phyloP scores from a whole-genome alignment of 2,113 vertebrate species.

The Lepisosteus oculatus region DNA sequence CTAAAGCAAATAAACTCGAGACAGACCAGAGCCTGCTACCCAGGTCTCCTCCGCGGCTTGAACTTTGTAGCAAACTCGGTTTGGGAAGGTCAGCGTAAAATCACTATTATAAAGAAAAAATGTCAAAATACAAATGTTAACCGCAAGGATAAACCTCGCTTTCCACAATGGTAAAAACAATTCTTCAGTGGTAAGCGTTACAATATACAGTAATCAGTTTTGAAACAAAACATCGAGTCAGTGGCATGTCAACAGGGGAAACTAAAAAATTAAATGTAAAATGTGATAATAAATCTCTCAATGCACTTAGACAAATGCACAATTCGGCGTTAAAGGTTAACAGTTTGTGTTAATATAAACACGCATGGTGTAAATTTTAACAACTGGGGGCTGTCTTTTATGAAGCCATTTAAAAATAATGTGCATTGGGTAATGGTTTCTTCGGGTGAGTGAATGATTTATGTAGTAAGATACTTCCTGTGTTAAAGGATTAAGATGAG shows the following conservation, averaged over 20 bases:
- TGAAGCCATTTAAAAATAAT: conserved; percentile 14
- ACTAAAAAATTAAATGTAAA: no score
- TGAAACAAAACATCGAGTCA: no score
- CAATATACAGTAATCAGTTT: background rate
- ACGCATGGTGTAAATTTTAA: conserved; percentile 28
- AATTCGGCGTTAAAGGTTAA: conserved; percentile 25
- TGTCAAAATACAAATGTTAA: background rate
- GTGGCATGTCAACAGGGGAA: no score
- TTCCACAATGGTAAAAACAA: background rate
- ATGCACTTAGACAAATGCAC: conserved; percentile 17
- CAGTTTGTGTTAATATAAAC: conserved; percentile 27
- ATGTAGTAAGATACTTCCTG: background rate
- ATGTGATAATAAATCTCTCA: background rate
- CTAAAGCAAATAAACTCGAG: conserved; percentile 14
- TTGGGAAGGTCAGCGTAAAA: conserved; percentile 4
- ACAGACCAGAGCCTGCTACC: background rate
- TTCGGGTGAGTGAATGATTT: no score
- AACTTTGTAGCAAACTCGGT: background rate
- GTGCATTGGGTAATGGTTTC: conserved; percentile 13
- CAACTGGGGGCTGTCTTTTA: conserved; percentile 18
- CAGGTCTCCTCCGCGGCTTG: background rate
- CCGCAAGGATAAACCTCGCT: background rate
- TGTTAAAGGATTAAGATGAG: background rate
- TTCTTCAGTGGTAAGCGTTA: background rate
- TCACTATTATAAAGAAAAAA: background rate